A percentile compares a stretch with the other conserved stretches of the same genome.
Evolutionary conservation across 2,888 invertebrate genomes (phyloP).

Genomic region (Zygothrica quintamaculata): DNA sequence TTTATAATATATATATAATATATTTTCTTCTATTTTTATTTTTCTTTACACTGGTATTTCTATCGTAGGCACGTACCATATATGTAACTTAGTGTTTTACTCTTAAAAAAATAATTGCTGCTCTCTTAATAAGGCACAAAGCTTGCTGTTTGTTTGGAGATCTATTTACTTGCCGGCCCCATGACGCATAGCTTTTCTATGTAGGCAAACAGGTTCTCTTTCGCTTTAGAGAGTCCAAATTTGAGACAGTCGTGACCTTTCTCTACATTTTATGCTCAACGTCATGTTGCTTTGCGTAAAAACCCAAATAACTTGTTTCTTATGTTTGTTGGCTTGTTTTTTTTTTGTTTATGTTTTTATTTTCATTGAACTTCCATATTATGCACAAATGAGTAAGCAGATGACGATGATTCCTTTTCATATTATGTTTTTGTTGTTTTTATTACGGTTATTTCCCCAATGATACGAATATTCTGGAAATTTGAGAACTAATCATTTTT

Average conservation of each 20-base stretch:
- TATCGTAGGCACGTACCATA: too few species aligned
- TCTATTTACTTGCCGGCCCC: too few species aligned
- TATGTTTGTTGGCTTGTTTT: not conserved
- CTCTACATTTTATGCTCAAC: conserved; percentile 88
- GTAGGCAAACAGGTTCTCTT: conserved; percentile 3
- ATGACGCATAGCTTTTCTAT: too few species aligned
- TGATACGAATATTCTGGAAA: conserved; percentile 25
- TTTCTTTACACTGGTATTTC: too few species aligned
- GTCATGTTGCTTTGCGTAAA: conserved; percentile 31
- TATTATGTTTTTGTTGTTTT: conserved; percentile 5
- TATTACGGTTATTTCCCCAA: conserved; percentile 18
- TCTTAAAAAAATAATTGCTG: too few species aligned
- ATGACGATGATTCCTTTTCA: too few species aligned
- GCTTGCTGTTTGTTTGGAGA: too few species aligned
- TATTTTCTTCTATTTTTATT: too few species aligned
- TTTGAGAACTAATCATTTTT: not conserved
- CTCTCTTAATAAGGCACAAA: too few species aligned
- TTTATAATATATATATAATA: too few species aligned
- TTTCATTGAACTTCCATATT: conserved; percentile 8
- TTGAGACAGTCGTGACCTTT: conserved; percentile 86
- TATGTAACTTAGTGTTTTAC: too few species aligned
- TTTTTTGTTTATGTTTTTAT: conserved; percentile 8
- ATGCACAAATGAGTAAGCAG: conserved; percentile 42
- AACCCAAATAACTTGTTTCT: conserved; percentile 15
- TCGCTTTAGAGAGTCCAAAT: conserved; percentile 7